Evolutionary conservation across 2,113 vertebrate genomes (phyloP).

Genomic region (Vireo altiloquus): DNA sequence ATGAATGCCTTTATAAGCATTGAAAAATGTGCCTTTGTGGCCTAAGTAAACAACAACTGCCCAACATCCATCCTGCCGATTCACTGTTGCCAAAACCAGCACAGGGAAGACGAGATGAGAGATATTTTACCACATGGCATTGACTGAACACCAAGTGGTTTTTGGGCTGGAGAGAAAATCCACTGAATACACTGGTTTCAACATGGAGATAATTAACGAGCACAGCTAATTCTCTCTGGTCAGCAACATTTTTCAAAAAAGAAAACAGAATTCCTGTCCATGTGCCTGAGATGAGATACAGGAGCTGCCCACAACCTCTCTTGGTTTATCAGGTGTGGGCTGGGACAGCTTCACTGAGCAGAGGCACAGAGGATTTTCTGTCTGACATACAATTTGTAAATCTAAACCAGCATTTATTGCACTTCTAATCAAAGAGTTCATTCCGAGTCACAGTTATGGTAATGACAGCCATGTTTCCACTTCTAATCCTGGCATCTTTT

Average conservation of each 20-base stretch:
- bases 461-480: fast-evolving
- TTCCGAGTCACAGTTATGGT: background rate
- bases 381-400: background rate
- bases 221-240: background rate
- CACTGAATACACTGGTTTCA: background rate
- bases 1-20: background rate
- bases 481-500: background rate
- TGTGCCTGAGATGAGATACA: background rate
- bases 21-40: background rate
- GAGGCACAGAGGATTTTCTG: background rate
- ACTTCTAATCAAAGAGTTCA: background rate
- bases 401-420: background rate
- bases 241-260: background rate
- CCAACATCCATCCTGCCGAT: background rate
- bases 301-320: background rate
- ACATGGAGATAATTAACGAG: background rate
- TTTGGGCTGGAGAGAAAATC: background rate
- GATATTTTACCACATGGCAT: background rate
- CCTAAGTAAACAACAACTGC: background rate
- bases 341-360: background rate
- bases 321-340: background rate
- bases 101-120: background rate
- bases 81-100: background rate
- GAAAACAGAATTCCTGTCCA: background rate
- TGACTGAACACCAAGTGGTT: background rate